phyloP scores from a whole-genome alignment of 1,140 invertebrate species.

The Ostrea denselamellosa region DNA sequence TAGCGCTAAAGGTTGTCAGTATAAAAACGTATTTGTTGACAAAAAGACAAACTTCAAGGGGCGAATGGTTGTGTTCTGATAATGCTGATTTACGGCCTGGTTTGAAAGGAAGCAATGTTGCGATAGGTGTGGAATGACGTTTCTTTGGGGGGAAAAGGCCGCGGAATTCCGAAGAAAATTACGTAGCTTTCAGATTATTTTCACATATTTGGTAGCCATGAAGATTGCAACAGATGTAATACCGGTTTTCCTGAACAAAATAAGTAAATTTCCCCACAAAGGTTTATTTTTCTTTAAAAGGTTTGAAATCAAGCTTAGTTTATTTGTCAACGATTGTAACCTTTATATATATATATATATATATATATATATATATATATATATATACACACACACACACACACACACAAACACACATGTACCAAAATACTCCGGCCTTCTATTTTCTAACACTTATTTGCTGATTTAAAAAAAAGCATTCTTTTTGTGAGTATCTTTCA shows the following conservation, averaged over 20 bases:
- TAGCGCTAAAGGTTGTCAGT: constrained; percentile 31
- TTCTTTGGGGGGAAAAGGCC: background rate
- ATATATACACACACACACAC: no score
- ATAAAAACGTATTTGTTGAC: constrained; percentile 37
- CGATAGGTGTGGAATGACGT: constrained; percentile 34
- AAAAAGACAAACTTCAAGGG: constrained; percentile 37
- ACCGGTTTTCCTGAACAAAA: background rate
- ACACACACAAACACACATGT: no score
- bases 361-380: no score
- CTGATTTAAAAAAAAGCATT: no score
- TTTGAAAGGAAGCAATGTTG: background rate
- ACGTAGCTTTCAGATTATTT: background rate
- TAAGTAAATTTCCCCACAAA: background rate
- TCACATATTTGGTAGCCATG: background rate
- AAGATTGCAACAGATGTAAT: background rate
- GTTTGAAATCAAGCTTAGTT: no score
- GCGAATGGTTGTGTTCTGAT: background rate
- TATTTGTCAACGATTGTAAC: no score
- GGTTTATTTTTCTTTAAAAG: no score
- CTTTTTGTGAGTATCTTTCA: no score
- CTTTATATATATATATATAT: no score
- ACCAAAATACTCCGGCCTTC: no score
- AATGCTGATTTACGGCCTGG: constrained; percentile 19
- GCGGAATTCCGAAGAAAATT: background rate
- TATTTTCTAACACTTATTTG: no score